Evolutionary conservation across 2,113 vertebrate species (phyloP), one percentile per base, ranked within the genome.

Genomic region (Hippocampus abdominalis): DNA sequence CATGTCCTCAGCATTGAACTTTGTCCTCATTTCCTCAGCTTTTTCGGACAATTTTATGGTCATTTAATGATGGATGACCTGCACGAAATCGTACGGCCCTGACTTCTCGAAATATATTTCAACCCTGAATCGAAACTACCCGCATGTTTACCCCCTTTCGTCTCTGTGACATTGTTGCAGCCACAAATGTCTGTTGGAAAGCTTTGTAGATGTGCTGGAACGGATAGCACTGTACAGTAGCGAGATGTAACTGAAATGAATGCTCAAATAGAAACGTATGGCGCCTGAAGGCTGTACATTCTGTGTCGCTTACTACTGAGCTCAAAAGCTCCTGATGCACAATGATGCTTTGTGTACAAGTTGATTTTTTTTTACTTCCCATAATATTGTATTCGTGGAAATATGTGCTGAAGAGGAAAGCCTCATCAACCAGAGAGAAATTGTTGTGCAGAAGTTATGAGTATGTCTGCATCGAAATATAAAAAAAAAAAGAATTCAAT

Each of bases 61-160:
- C 73, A 70, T 79, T 92, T 73, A 92, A 90, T 89, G 76, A 89
- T 88, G 85, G 81, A 88, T 89, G 81, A 85, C 84, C 75, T 73
- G 61, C 79, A 78, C 71, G 81, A 82, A 74, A 88, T 89, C 79
- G 81, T 65, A 69, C 53, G 72, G 74, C 81, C 81, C 72, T 60
- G 32, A 73, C 75, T 75, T 71, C 56, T 62, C 63, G 64, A 76
- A 81, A 76, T 73, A 54, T 51, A 66, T 66, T 62, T 68, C 69
- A n/a, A 59, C 77, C 49, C 59, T 21, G 42, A 65, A 60, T 71
- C 64, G 32, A 56, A 70, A 8, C 12, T 36, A 36, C 32, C 32
- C 6, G 32, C 32, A 36, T 36, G 32, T 36, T 36, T 62, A 7
- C 12, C 20, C 62, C 15, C 62, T 42, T 40, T 64, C 11, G 10